These are phyloP conservation scores for Chlamydotis undulata DNA, from an alignment of 2,113 vertebrate genomes.

Conservation along the genomic window DNA sequence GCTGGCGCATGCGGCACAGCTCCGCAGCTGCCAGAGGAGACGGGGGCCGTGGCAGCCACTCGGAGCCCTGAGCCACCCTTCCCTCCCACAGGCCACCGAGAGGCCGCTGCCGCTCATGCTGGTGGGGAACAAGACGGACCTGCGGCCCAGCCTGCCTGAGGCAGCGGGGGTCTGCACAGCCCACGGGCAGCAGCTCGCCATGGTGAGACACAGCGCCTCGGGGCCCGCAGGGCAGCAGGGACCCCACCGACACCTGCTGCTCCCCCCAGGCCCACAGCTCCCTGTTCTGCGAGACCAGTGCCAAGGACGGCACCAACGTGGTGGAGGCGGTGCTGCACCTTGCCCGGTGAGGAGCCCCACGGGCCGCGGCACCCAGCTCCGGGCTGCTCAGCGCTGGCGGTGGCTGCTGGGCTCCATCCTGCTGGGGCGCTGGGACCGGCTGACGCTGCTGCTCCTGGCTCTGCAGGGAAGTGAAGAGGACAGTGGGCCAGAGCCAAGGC, in stretches of 20 bases:
- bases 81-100: slow-evolving; percentile 27
- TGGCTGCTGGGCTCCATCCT: rapidly evolving
- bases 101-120: slow-evolving; percentile 68
- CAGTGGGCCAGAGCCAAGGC: background rate
- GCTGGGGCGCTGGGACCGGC: rapidly evolving
- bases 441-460: rapidly evolving
- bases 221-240: rapidly evolving
- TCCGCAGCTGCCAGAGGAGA: rapidly evolving
- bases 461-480: slow-evolving; percentile 73
- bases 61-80: background rate
- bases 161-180: slow-evolving; percentile 39
- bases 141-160: slow-evolving; percentile 13
- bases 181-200: slow-evolving; percentile 75
- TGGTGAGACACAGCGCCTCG: background rate
- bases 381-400: rapidly evolving
- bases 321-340: slow-evolving; percentile 76
- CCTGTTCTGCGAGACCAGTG: slow-evolving; percentile 80
- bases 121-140: slow-evolving; percentile 79
- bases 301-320: slow-evolving; percentile 75
- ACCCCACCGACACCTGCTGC: rapidly evolving
- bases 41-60: too few relatives aligned
- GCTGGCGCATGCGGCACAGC: rapidly evolving
- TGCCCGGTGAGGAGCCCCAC: slow-evolving; percentile 50
- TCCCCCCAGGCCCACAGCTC: background rate
- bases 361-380: rapidly evolving